Percentiles rank a stretch among this genome's conserved stretches.
Evolutionary conservation across 2,888 invertebrate genomes (phyloP).

Genomic region (Cheilosia soror): DNA sequence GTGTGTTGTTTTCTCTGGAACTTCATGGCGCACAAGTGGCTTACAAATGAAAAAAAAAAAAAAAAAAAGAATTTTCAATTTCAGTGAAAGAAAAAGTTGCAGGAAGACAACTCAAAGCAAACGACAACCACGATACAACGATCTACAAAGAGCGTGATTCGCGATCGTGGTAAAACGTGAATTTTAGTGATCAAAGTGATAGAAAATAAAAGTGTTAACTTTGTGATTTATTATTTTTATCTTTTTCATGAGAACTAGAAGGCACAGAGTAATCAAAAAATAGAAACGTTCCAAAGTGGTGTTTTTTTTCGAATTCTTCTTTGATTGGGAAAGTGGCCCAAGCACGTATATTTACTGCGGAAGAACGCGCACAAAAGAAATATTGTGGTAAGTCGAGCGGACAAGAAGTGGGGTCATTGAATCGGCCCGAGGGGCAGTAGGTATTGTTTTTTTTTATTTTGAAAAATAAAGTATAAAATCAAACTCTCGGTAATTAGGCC

Average conservation of each 20-base stretch:
- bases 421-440: constrained; percentile 66
- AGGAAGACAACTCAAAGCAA: constrained; percentile 16
- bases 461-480: not conserved
- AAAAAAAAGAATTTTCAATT: constrained; percentile 33
- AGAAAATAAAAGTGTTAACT: constrained; percentile 68
- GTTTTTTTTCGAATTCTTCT: constrained; percentile 8
- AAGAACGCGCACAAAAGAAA: constrained; percentile 44
- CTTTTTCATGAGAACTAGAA: constrained; percentile 3
- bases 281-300: constrained; percentile 25
- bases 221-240: constrained; percentile 11
- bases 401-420: constrained; percentile 43
- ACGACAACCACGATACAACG: constrained; percentile 1
- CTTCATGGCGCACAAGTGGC: constrained; percentile 26
- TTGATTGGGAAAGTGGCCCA: constrained; percentile 50
- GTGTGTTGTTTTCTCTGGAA: constrained; percentile 64
- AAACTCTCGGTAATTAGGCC: too few species aligned
- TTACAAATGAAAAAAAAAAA: constrained; percentile 12
- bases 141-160: constrained; percentile 42
- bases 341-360: constrained; percentile 32
- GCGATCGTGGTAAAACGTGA: constrained; percentile 30
- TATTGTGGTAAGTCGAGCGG: constrained; percentile 45
- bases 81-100: constrained; percentile 69
- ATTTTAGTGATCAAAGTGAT: constrained; percentile 42
- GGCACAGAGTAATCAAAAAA: constrained; percentile 15
- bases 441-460: constrained; percentile 1